Conservation (phyloP, 2,113 vertebrate species). For the Condylura cristata region DNA sequence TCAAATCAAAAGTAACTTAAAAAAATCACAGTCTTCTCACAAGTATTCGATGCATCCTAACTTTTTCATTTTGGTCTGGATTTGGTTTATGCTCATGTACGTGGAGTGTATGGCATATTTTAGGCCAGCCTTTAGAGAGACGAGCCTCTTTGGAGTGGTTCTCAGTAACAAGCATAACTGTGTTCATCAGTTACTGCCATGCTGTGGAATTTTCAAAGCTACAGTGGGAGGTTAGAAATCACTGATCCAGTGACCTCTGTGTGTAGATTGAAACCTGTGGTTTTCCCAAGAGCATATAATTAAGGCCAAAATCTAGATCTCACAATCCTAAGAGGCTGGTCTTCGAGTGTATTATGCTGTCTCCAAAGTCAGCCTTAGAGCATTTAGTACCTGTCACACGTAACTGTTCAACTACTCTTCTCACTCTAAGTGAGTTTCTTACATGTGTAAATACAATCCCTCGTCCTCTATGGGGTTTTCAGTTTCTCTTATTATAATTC, state of each 20-base stretch:
- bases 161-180: background rate
- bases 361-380: background rate
- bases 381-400: background rate
- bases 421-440: background rate
- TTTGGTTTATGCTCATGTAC: background rate
- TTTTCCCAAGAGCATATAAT: background rate
- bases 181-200: background rate
- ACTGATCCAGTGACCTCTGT: background rate
- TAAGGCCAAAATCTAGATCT: background rate
- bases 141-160: background rate
- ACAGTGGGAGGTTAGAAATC: background rate
- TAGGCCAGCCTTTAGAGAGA: background rate
- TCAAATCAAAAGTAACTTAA: background rate
- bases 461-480: background rate
- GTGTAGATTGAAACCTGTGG: background rate
- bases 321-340: background rate
- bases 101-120: background rate
- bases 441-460: background rate
- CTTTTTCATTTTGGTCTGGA: background rate
- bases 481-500: background rate
- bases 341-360: background rate
- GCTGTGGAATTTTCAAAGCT: background rate
- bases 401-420: conserved; percentile 25
- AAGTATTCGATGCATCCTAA: background rate
- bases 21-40: background rate